Conservation (phyloP, 1,140 invertebrate genomes). For the Drosophila neocordata region DNA sequence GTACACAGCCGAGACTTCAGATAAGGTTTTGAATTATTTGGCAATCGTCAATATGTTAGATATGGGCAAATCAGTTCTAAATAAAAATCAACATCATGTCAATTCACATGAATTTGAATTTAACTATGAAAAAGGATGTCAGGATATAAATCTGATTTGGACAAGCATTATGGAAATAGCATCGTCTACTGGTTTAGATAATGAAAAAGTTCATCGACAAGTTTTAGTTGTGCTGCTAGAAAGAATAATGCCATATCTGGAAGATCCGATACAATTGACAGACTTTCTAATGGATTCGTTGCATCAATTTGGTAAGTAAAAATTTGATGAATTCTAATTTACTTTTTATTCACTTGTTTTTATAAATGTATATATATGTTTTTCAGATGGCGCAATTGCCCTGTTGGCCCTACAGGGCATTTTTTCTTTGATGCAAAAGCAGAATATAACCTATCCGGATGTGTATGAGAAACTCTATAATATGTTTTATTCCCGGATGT, state of each 20-base stretch:
- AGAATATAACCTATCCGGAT: conserved; percentile 98
- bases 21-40: conserved; percentile 86
- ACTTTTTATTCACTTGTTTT: background rate
- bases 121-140: conserved; percentile 78
- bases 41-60: conserved; percentile 85
- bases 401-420: conserved; percentile 96
- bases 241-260: conserved; percentile 90
- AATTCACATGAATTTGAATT: conserved; percentile 50
- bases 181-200: conserved; percentile 85
- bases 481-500: conserved; percentile 94
- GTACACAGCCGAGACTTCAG: conserved; percentile 27
- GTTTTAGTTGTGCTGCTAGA: conserved; percentile 92
- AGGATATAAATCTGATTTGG: conserved; percentile 88
- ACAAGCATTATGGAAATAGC: conserved; percentile 85
- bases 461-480: conserved; percentile 97
- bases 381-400: conserved; percentile 91
- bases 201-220: conserved; percentile 88
- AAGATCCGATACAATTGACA: conserved; percentile 92
- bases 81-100: conserved; percentile 38
- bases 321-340: background rate
- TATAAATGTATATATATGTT: background rate
- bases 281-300: conserved; percentile 96
- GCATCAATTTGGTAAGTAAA: conserved; percentile 87
- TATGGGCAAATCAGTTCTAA: conserved; percentile 49
- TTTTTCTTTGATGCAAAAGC: conserved; percentile 93